Evolutionary conservation across 2,797 vertebrate species (phyloP).

Genomic region (Leuciscus waleckii): DNA sequence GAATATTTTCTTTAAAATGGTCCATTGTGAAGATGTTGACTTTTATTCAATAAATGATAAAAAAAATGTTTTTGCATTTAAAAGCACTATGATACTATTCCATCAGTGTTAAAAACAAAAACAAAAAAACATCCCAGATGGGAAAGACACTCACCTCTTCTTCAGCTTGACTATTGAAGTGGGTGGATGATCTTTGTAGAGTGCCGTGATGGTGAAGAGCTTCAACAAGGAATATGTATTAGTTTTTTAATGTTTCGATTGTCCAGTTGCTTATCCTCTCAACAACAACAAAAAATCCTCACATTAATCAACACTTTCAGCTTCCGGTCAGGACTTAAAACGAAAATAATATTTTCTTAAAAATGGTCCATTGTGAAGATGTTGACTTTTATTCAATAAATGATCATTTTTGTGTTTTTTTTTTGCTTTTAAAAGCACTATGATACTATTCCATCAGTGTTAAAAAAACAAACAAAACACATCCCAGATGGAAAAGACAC

Average conservation of each 20-base stretch:
- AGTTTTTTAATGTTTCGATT: neutral
- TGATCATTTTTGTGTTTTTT: neutral
- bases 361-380: neutral
- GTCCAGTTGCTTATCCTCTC: neutral
- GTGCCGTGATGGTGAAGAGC: neutral
- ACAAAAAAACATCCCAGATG: neutral
- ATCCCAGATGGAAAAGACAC: neutral
- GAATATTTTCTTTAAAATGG: neutral
- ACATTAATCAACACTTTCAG: neutral
- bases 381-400: neutral
- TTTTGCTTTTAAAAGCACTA: neutral
- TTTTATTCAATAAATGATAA: neutral
- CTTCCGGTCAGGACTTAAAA: neutral
- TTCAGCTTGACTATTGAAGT: neutral
- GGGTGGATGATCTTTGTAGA: neutral
- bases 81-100: neutral
- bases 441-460: neutral
- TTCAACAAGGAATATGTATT: too few relatives aligned
- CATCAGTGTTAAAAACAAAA: too few relatives aligned
- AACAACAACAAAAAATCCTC: neutral
- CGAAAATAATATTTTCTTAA: neutral
- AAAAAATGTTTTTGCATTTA: neutral
- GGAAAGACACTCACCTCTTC: constrained; percentile 18
- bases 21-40: neutral
- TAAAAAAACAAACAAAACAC: neutral